Conservation (phyloP, 2,888 invertebrate genomes). For the Allygus modestus region DNA sequence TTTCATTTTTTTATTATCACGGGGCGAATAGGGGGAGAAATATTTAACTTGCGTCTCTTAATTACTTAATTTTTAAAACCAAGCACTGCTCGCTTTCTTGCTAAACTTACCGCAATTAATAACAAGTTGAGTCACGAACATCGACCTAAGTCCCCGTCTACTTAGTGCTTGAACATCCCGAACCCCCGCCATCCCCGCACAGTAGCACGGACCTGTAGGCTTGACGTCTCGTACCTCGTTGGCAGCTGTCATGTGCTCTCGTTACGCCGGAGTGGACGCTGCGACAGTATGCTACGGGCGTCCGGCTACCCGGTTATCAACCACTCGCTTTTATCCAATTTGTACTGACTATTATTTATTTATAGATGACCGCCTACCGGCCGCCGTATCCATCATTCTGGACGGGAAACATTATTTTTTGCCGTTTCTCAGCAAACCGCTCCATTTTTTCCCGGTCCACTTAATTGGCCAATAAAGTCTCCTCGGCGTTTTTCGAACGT, state of each 20-base stretch:
- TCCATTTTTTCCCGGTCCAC: constrained; percentile 6
- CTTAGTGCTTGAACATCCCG: no score
- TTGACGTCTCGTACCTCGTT: no score
- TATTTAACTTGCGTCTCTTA: no score
- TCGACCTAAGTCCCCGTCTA: no score
- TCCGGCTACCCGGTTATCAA: constrained; percentile 28
- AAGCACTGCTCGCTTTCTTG: no score
- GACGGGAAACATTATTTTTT: constrained; percentile 21
- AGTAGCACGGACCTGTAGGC: no score
- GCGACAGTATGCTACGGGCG: constrained; percentile 34
- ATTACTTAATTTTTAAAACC: no score
- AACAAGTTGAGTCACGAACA: no score
- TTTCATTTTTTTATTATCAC: no score
- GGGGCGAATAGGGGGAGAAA: no score
- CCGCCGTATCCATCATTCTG: constrained; percentile 25
- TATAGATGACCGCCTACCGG: constrained; percentile 53
- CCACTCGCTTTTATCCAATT: constrained; percentile 52
- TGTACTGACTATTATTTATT: constrained; percentile 57
- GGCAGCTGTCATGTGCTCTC: constrained; percentile 3
- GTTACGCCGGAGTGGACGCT: not conserved
- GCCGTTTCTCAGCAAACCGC: constrained; percentile 39
- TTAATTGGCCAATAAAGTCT: constrained; percentile 10
- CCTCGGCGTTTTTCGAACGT: constrained; percentile 6
- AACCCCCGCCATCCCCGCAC: no score
- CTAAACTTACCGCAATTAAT: no score